Evolutionary conservation across 2,888 invertebrate species (phyloP).

Genomic region (Pseudococcus viburni): DNA sequence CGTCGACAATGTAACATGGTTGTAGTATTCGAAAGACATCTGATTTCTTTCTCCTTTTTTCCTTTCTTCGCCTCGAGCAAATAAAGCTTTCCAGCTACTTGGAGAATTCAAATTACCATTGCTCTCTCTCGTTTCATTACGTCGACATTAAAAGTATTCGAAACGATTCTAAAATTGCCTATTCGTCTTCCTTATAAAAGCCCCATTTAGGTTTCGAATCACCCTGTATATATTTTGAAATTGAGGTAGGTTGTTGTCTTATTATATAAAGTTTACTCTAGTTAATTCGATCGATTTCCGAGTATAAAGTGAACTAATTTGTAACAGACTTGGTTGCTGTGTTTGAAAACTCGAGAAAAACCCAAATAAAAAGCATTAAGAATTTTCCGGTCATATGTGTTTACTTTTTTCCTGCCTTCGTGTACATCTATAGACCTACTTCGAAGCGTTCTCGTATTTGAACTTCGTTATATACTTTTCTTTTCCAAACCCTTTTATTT

Average conservation of each 20-base stretch:
- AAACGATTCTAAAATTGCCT: slow-evolving; percentile 19
- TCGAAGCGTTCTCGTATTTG: not conserved
- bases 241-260: not conserved
- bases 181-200: not conserved
- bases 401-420: not conserved
- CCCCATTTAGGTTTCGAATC: not conserved
- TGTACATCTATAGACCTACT: not conserved
- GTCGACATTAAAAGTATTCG: slow-evolving; percentile 3
- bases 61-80: not conserved
- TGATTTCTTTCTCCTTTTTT: not conserved
- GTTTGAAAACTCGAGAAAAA: not conserved
- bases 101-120: not conserved
- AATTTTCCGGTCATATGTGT: slow-evolving; percentile 38
- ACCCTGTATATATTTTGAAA: not conserved
- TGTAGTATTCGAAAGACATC: not conserved
- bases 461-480: slow-evolving; percentile 12
- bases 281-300: slow-evolving; percentile 22
- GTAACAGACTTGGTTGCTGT: not conserved
- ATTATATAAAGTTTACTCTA: not conserved
- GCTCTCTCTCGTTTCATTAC: not conserved
- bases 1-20: not conserved
- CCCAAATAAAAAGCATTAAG: slow-evolving; percentile 44
- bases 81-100: not conserved
- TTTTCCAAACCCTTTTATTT: not conserved
- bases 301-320: not conserved